phyloP scores from a whole-genome alignment of 1,140 invertebrate genomes.

The Camponotus vicinus region DNA sequence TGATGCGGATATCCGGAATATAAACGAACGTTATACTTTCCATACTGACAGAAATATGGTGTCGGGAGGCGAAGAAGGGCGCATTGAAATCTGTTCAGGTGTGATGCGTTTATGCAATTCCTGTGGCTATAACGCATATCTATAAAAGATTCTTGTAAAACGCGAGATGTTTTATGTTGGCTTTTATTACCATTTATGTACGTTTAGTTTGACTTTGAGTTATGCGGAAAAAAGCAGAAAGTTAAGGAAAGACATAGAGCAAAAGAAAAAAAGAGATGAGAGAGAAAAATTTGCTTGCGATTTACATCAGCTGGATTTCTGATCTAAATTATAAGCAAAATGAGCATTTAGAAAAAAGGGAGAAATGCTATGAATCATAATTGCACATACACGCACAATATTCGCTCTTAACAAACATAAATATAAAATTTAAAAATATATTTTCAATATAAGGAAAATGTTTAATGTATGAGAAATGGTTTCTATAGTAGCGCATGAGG shows the following conservation, averaged over 20 bases:
- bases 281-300: too few relatives aligned
- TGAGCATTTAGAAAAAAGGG: background rate
- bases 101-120: background rate
- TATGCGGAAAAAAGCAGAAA: background rate
- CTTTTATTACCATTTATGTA: conserved; percentile 27
- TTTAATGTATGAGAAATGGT: background rate
- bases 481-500: background rate
- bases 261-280: background rate
- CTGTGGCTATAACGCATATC: background rate
- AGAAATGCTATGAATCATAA: too few relatives aligned
- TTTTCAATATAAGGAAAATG: conserved; percentile 7
- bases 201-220: background rate
- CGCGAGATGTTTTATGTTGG: conserved; percentile 27
- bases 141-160: conserved; percentile 19
- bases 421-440: background rate
- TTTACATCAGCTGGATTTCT: background rate
- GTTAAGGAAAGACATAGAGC: background rate
- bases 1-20: conserved; percentile 13
- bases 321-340: background rate
- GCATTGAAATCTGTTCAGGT: background rate
- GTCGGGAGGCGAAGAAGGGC: background rate
- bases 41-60: background rate
- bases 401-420: background rate
- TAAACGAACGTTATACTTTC: conserved; percentile 11
- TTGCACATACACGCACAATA: too few relatives aligned